Evolutionary conservation across 2,888 invertebrate species (phyloP), one percentile per base, ranked within the genome.

Genomic region (Eupithecia pulchellata): DNA sequence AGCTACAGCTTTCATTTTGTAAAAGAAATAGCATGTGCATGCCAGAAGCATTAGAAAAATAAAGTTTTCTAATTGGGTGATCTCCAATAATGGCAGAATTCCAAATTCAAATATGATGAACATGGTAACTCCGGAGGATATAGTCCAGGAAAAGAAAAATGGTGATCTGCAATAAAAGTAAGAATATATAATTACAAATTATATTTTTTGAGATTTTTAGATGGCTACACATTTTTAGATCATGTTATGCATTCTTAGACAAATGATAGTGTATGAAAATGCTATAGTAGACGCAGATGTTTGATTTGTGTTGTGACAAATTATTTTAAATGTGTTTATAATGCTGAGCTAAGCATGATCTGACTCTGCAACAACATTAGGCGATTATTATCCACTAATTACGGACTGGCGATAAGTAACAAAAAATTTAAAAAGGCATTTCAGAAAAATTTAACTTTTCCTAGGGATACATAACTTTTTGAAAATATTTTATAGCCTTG

Each of bases 111-210:
- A 97, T 27, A 97, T 94, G 29, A 96, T 78, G 81, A 96, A 95
- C 85, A 97, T 90, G 79, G 95, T 95, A 5, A 96, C 79, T 4
- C 96, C 94, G 13, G 97, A 97, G 60, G 96, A 95, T 57, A 97
- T 83, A 1, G 96, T 95, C 97, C 97, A 97, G 77, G 96, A 95
- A 73, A 95, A 95, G 86, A 97, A 97, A 87, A 98, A 97, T 82
- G 96, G 96, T 1, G 97, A 96, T 72, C 96, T 94, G 84, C n/a
- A 89, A 90, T n/a, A 69, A 32, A 47, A 67, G 27, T 52, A 11
- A 30, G 34, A 29, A 55, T 6, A 9, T 39, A 17, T 42, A n/a
- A n/a, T 6, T n/a, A 3, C 39, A 39, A n/a, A 39, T 17, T 39
- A 39, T 27, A 55, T 1, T 55, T 9, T 11, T 20, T 25, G 20